phyloP scores from a whole-genome alignment of 1,140 invertebrate species.

The Drosophila ercepeae region DNA sequence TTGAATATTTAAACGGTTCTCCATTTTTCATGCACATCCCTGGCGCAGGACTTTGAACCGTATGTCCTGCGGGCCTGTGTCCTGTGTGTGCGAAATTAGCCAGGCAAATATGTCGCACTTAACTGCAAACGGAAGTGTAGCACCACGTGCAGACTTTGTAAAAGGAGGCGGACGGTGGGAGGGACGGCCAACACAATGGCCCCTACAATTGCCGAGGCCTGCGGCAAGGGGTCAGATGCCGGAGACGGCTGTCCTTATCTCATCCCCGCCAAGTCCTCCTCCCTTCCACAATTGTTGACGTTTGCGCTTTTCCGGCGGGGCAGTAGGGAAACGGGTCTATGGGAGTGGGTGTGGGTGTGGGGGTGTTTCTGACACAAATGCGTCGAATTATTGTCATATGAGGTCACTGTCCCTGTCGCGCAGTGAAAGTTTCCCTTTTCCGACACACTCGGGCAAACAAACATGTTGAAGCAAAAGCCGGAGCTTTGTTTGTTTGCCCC shows the following conservation, averaged over 20 bases:
- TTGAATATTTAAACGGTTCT: neutral
- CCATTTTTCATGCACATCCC: neutral
- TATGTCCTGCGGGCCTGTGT: constrained; percentile 57
- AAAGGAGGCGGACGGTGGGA: constrained; percentile 4
- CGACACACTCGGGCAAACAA: constrained; percentile 31
- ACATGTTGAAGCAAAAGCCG: constrained; percentile 25
- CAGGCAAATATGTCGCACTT: constrained; percentile 81
- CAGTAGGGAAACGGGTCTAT: neutral
- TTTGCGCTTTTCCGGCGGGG: constrained; percentile 62
- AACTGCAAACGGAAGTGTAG: constrained; percentile 66
- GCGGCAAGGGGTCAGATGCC: constrained; percentile 27
- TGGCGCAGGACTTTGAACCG: constrained; percentile 52
- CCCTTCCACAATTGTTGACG: constrained; percentile 64
- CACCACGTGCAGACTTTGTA: constrained; percentile 27
- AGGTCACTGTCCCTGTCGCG: constrained; percentile 74
- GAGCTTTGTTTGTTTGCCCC: constrained; percentile 57
- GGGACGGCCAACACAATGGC: constrained; percentile 36
- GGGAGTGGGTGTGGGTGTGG: neutral
- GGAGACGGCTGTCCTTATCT: constrained; percentile 1
- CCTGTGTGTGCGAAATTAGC: constrained; percentile 65
- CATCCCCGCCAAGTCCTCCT: constrained; percentile 1
- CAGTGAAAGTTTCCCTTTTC: constrained; percentile 68
- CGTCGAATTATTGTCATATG: constrained; percentile 80
- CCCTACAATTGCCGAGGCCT: constrained; percentile 65
- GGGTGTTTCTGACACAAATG: constrained; percentile 69